Evolutionary conservation across 2,888 invertebrate genomes (phyloP).

Genomic region (Himalopsyche tibetana): DNA sequence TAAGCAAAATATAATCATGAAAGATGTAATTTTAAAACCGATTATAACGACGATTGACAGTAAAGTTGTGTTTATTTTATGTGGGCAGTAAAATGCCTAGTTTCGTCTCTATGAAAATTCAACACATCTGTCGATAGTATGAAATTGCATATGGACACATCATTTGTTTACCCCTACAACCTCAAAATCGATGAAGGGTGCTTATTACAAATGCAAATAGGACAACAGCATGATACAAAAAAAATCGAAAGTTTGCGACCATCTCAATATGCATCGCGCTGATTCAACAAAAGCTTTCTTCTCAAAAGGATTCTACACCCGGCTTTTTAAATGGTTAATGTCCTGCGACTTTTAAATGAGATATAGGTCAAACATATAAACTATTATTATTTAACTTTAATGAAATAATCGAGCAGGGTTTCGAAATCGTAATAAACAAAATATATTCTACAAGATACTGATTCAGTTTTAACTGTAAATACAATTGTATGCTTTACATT

Average conservation of each 20-base stretch:
- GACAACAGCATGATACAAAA: neutral
- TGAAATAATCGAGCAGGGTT: too few species aligned
- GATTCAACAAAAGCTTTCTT: conserved; percentile 1
- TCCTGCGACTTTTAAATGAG: neutral
- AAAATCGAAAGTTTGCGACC: conserved; percentile 37
- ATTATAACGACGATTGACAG: too few species aligned
- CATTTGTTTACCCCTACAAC: conserved; percentile 38
- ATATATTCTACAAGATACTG: too few species aligned
- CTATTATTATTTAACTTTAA: too few species aligned
- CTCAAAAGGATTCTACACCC: neutral
- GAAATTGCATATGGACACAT: conserved; percentile 43
- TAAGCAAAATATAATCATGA: too few species aligned
- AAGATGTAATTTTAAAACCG: too few species aligned
- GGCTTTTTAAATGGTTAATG: neutral
- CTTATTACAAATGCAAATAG: conserved; percentile 36
- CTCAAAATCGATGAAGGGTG: conserved; percentile 34
- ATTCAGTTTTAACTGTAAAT: too few species aligned
- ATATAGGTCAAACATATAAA: too few species aligned
- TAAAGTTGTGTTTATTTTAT: neutral
- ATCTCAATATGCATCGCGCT: conserved; percentile 18
- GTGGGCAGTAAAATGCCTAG: neutral
- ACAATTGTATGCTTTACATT: too few species aligned
- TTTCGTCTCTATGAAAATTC: neutral
- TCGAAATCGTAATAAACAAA: too few species aligned
- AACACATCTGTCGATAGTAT: conserved; percentile 3